Base-by-base conservation (phyloP, 2,797 vertebrate genomes). In the Merluccius polli region DNA sequence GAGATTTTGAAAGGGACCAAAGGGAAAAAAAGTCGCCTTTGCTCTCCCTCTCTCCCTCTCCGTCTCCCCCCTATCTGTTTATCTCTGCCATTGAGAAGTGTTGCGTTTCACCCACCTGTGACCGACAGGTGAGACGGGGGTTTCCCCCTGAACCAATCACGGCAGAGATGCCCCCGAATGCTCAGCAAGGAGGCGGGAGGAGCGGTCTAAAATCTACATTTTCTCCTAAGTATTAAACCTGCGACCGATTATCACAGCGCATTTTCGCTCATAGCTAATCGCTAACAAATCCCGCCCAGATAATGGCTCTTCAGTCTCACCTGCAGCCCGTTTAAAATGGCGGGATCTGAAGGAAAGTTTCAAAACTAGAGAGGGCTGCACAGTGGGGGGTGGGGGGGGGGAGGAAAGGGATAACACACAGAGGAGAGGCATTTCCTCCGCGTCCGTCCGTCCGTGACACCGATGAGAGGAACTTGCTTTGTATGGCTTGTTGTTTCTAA, bases 361-460 rank as follows among this genome's bases (percentile, higher is more conserved):
- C 52, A n/a, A 24, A 24, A 7, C n/a, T 9, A 48, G 4, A 59
- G 21, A n/a, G 52, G 52, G 52, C 52, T 9, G 52, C n/a, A n/a
- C n/a, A 35, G 75, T 8, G 30, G 32, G 21, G 73, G 77, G 24
- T 73, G 36, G 44, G 52, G 77, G 32, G 48, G 72, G 74, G 31
- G 35, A 27, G 32, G 52, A 36, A 13, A 10, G 21, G 31, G 52
- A 68, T 31, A 21, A 65, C 59, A 18, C 13, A 32, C 18, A n/a
- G 70, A 35, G 33, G 73, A 65, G 2, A 82, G 83, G 88, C 86
- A 90, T 91, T 93, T 93, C 89, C 91, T 92, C 21, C 83, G 68
- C 15, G 16, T 73, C 71, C 18, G 71, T 73, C 71, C 18, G 71
- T 36, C 48, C 76, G 74, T 83, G 79, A 74, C 81, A 75, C 81